Base-by-base conservation (phyloP, 2,113 vertebrate species). In the Indicator indicator region DNA sequence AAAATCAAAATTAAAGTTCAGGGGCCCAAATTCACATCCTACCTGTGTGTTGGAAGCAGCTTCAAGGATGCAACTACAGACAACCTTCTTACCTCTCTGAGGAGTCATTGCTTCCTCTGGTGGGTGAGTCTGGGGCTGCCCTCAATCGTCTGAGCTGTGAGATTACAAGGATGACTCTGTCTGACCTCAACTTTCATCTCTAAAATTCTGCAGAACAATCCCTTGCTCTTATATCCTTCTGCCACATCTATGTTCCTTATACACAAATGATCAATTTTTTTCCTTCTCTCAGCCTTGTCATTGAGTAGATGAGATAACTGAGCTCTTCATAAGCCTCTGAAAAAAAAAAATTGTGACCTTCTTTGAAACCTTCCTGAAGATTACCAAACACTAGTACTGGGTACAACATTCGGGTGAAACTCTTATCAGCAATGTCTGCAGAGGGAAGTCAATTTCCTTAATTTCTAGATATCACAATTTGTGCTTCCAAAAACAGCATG, bases 11-110 rank as follows among this genome's bases (percentile, higher is more conserved):
- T 80, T 67, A 77, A 55, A 83, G 23, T 20, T 27, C 8, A 2
- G 26, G 8, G 26, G 2, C 15, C 18, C n/a, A 83, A 58, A 80
- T 6, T 62, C 1, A 0, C 6, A 36, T 54, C 40, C 23, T 54
- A 11, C 6, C 1, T 4, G 4, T 56, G 10, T 40, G 33, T 20
- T 75, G 42, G n/a, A 80, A 77, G 27, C 24, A 67, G 1, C 9
- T 62, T 70, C 50, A 70, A 20, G 27, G 24, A 27, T 7, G 3
- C 9, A 92, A 12, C 24, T 70, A n/a, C 9, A 73, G 8, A 69
- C 9, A 88, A 83, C 6, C 19, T 80, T 76, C 12, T 56, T 55
- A 83, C 1, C 5, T 11, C 5, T 72, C 32, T 38, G 12, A 4
- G 11, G 30, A 75, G 38, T 28, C 42, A 32, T 2, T 0, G 2